These are phyloP conservation scores for Ips nitidus DNA, from an alignment of 1,140 invertebrate species.

Conservation along the genomic window DNA sequence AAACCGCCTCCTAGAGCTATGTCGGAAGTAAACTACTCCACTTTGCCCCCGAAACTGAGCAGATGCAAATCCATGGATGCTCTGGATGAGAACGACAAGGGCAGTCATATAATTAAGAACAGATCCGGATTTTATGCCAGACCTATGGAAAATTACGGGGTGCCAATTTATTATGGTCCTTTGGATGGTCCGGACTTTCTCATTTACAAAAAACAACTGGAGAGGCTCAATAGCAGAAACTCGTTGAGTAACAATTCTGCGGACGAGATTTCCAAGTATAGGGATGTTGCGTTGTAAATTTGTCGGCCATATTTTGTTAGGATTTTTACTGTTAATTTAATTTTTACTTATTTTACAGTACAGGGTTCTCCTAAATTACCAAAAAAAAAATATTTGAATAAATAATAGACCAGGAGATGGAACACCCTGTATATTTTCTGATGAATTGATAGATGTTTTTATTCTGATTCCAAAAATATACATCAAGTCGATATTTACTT, in stretches of 20 bases:
- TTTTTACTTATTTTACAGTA: too few species aligned
- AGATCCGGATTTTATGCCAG: constrained; percentile 50
- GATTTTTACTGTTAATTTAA: not conserved
- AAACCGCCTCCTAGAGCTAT: constrained; percentile 20
- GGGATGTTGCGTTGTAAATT: constrained; percentile 49
- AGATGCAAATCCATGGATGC: constrained; percentile 49
- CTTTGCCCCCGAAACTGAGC: constrained; percentile 31
- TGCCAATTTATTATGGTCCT: constrained; percentile 52
- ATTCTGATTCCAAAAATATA: too few species aligned
- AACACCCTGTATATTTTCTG: too few species aligned
- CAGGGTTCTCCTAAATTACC: too few species aligned
- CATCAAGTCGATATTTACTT: too few species aligned
- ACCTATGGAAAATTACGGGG: constrained; percentile 48
- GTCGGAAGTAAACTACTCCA: constrained; percentile 34
- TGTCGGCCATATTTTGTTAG: not conserved
- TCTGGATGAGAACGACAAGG: constrained; percentile 41
- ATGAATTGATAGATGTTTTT: too few species aligned
- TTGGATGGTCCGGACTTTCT: constrained; percentile 51
- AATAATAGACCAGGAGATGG: too few species aligned
- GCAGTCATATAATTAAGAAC: constrained; percentile 47
- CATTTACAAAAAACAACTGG: constrained; percentile 51
- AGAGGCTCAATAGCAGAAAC: constrained; percentile 49
- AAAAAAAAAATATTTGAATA: too few species aligned
- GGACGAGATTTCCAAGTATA: constrained; percentile 51
- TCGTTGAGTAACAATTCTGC: constrained; percentile 51